phyloP scores from a whole-genome alignment of 2,113 vertebrate species.

The Astur gentilis region DNA sequence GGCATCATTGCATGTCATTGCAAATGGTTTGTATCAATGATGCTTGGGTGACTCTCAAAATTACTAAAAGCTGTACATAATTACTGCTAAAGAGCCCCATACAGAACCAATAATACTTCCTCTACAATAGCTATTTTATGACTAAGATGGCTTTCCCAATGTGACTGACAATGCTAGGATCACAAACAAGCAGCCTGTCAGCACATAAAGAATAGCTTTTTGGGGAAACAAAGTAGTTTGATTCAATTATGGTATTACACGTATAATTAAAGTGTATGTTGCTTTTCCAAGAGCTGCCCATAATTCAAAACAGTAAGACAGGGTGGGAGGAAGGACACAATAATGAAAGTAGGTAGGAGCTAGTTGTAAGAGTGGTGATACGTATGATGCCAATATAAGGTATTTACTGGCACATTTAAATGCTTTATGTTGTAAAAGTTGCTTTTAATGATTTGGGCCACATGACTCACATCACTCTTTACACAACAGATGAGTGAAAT shows the following conservation, averaged over 20 bases:
- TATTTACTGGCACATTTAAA: neutral
- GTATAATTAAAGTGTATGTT: neutral
- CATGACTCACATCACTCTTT: neutral
- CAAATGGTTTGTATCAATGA: slow-evolving; percentile 41
- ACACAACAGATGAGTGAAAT: neutral
- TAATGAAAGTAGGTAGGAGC: neutral
- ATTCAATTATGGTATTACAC: slow-evolving; percentile 28
- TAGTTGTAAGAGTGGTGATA: neutral
- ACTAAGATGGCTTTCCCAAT: slow-evolving; percentile 26
- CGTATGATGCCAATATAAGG: neutral
- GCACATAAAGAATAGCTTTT: neutral
- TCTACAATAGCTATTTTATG: neutral
- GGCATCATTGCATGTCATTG: slow-evolving; percentile 25
- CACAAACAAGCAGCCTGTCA: slow-evolving; percentile 27
- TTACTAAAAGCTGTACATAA: slow-evolving; percentile 45
- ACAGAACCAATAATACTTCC: neutral
- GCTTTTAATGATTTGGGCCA: neutral
- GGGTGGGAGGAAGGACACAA: neutral
- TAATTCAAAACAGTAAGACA: neutral
- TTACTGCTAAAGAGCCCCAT: slow-evolving; percentile 21
- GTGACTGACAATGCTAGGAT: neutral
- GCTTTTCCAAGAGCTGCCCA: neutral
- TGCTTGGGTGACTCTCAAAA: slow-evolving; percentile 36
- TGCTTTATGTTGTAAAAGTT: neutral
- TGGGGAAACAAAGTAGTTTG: neutral